Conservation (phyloP, 2,113 vertebrate species). For the Mormyrus lacerda region DNA sequence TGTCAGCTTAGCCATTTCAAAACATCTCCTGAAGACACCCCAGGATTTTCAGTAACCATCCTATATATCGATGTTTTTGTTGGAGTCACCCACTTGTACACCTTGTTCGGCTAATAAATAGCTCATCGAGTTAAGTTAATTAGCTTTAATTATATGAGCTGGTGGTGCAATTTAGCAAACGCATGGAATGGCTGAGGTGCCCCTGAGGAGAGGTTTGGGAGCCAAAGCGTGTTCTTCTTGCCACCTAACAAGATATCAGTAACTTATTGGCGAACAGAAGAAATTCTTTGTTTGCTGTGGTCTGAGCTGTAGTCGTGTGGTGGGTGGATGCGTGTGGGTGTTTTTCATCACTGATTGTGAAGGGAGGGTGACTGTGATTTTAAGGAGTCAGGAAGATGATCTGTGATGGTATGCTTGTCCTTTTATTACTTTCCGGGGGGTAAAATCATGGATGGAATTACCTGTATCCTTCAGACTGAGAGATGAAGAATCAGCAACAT, state of each 20-base stretch:
- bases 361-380: neutral
- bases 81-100: neutral
- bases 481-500: neutral
- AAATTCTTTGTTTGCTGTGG: neutral
- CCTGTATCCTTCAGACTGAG: neutral
- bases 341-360: neutral
- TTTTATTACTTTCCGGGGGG: neutral
- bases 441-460: neutral
- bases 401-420: neutral
- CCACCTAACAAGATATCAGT: neutral
- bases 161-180: neutral
- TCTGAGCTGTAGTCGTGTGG: neutral
- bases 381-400: neutral
- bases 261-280: neutral
- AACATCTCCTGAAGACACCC: neutral
- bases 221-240: neutral
- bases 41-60: neutral
- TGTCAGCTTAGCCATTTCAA: neutral
- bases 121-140: neutral
- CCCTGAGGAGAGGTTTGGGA: neutral
- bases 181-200: neutral
- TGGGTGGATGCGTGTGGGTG: neutral
- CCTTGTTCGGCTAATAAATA: neutral
- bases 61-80: neutral
- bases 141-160: neutral